These are phyloP conservation scores for Tadarida brasiliensis DNA, from an alignment of 2,797 vertebrate genomes.

Conservation along the genomic window DNA sequence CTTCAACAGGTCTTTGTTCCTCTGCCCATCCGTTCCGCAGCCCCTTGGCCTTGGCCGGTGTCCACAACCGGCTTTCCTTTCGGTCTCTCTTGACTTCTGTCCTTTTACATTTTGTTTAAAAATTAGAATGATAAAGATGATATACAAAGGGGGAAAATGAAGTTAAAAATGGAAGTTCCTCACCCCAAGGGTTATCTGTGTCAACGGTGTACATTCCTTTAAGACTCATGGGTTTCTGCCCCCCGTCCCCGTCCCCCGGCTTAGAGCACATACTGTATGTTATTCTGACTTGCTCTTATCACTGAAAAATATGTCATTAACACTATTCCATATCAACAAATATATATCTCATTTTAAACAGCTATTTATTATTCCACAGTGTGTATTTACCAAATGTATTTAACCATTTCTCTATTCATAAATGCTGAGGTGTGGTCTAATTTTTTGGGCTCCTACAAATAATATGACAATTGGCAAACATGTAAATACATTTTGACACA, in stretches of 20 bases:
- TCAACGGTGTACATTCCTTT: not conserved
- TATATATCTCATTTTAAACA: not conserved
- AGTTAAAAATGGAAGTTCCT: not conserved
- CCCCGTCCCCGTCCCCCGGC: not conserved
- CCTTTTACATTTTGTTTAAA: constrained; percentile 14
- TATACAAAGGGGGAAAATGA: not conserved
- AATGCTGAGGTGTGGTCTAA: not conserved
- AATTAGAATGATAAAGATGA: not conserved
- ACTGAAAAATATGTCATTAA: not conserved
- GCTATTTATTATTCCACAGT: constrained; percentile 10
- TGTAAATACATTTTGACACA: constrained; percentile 41
- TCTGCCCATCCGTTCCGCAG: not conserved
- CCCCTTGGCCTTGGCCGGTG: not conserved
- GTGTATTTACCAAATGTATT: not conserved
- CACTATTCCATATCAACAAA: not conserved
- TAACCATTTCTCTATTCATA: not conserved
- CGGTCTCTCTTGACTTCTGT: not conserved
- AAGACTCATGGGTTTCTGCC: not conserved
- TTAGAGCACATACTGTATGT: not conserved
- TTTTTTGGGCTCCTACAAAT: not conserved
- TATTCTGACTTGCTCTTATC: not conserved
- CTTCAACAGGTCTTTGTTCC: not conserved
- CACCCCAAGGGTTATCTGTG: not conserved
- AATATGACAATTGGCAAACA: not conserved
- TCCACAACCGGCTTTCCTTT: not conserved